Base-by-base conservation (phyloP, 1,140 invertebrate species). In the Hermetia illucens region DNA sequence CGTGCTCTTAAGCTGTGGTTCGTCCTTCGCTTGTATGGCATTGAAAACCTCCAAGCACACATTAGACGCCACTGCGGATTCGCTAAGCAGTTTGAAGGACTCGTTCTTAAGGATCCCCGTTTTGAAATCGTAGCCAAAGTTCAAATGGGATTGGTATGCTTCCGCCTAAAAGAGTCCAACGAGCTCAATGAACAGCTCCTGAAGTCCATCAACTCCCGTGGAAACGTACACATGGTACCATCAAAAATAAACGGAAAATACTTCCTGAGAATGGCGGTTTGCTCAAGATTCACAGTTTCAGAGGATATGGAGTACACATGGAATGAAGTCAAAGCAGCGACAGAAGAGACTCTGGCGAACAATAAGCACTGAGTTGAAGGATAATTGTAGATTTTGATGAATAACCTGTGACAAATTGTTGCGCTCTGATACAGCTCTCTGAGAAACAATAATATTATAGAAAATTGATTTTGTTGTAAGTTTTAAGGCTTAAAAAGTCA, bases 1-100 rank as follows among this genome's bases (percentile, higher is more conserved):
- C 72, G 94, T 39, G 77, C 94, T 1, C 62, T 98, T 9, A 98
- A 98, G 58, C 59, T 98, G 4, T 98, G 94, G 95, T 97, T 98
- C 53, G 93, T 97, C 0, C 55, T 98, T 38, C 70, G 94, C 35
- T 64, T 90, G 0, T 93, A 92, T 48, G 94, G 94, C 0, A 68
- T 83, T 0, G 77, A 87, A 46, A 87, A 89, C 51, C 64, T 98
- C 0, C 88, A 93, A 57, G 74, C 75, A n/a, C 74, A 81, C 52
- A 94, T 98, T 34, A 65, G 92, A 39, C 77, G 80, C 45, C 82
- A 87, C 16, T 69, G 82, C 8, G 63, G 66, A 17, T 64, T 90
- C 32, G 90, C 92, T 1, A 75, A 88, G 43, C 70, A 86, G 44
- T 95, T 95, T 52, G 88, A 86, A 46, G 63, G 70, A 13, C 51